Conservation (phyloP, 2,113 vertebrate genomes). For the Lagenorhynchus albirostris region DNA sequence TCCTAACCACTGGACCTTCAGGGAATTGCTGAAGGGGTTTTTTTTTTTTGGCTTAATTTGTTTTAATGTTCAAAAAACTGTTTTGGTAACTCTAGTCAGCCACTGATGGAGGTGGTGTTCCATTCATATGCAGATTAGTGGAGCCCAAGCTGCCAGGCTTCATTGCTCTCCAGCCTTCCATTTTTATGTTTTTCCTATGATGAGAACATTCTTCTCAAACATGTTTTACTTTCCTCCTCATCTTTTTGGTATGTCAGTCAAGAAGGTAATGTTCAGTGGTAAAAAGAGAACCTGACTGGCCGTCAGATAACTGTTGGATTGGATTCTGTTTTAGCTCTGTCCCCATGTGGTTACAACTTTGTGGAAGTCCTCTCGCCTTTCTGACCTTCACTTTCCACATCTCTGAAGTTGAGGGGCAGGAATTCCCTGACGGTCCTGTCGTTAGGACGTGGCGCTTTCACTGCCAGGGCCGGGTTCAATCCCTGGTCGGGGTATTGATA, state of each 20-base stretch:
- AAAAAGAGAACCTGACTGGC: neutral
- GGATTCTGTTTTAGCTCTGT: neutral
- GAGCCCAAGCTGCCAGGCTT: neutral
- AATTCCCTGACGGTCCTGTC: neutral
- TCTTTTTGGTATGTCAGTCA: neutral
- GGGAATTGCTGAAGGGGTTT: neutral
- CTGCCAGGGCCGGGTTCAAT: neutral
- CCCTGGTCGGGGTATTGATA: neutral
- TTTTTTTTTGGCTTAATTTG: constrained; percentile 2
- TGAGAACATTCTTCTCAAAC: neutral
- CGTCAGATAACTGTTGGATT: neutral
- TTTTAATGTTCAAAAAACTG: constrained; percentile 34
- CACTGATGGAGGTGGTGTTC: neutral
- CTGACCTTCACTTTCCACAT: neutral
- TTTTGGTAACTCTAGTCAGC: neutral
- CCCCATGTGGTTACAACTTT: rapidly evolving
- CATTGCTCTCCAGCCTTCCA: neutral
- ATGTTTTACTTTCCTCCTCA: neutral
- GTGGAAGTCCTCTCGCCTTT: neutral
- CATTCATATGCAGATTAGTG: neutral
- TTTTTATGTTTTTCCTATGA: neutral
- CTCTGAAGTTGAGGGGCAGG: neutral
- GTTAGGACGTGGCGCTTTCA: neutral
- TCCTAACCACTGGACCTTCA: neutral
- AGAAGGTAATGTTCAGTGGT: neutral